These are phyloP conservation scores for Oncorhynchus mykiss DNA, from an alignment of 2,113 vertebrate genomes.

Conservation along the genomic window DNA sequence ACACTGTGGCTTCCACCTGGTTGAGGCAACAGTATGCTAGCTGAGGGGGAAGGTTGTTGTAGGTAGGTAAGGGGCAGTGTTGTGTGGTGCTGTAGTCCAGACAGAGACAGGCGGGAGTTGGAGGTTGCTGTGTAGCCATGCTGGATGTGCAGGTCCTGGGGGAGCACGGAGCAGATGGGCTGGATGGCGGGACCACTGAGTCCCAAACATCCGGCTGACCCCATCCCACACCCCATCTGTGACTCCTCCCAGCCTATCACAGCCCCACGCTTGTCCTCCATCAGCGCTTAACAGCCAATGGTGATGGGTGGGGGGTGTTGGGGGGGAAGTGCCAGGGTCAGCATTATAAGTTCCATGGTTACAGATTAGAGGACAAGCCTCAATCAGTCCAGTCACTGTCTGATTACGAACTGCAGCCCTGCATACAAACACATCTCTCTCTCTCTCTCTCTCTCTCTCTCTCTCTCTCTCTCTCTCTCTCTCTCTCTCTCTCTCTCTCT, in stretches of 20 bases:
- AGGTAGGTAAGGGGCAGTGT: constrained; percentile 18
- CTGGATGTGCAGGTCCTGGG: constrained; percentile 30
- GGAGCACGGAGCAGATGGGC: constrained; percentile 56
- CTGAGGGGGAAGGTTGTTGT: constrained; percentile 23
- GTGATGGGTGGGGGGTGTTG: neutral
- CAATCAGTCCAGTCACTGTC: constrained; percentile 46
- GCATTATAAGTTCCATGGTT: constrained; percentile 15
- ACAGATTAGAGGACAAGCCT: constrained; percentile 41
- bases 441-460: constrained; percentile 9
- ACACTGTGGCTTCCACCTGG: constrained; percentile 56
- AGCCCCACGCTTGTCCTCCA: constrained; percentile 25
- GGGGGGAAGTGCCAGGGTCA: constrained; percentile 24
- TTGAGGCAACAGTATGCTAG: constrained; percentile 51
- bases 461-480: constrained; percentile 7
- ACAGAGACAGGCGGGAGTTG: constrained; percentile 43
- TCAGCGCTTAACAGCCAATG: neutral
- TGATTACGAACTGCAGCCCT: constrained; percentile 51
- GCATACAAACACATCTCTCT: constrained; percentile 48
- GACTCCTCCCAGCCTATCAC: constrained; percentile 47
- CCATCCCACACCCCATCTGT: constrained; percentile 37
- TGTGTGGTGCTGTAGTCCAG: constrained; percentile 35
- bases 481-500: neutral
- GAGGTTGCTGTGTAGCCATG: constrained; percentile 48
- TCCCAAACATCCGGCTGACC: constrained; percentile 51
- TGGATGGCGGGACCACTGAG: constrained; percentile 29